Base-by-base conservation (phyloP, 2,888 invertebrate genomes). In the Dryomyza anilis region DNA sequence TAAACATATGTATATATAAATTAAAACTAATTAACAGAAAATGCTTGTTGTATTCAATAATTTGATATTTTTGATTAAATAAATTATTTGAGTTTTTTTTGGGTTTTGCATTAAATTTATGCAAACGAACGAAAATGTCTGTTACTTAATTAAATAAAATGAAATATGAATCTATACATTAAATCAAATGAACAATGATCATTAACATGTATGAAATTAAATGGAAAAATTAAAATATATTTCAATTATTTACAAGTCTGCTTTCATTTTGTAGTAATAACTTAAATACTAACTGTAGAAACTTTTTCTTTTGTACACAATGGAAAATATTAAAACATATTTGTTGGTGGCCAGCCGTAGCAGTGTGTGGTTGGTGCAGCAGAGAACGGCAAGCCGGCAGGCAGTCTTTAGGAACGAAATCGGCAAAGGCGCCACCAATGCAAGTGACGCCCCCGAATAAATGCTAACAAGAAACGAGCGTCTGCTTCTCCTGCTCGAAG, bases 341-440 rank as follows among this genome's bases (percentile, higher is more conserved):
- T 27, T 14, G 23, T 45, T 63, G 60, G 63, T 60, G 36, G 27
- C 45, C 53, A 30, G 63, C 50, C 59, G 27, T 56, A 55, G 36
- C 57, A 30, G 62, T 39, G 52, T 50, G 53, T 56, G 52, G 33
- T 63, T 21, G 23, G 16, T 48, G 12, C 14, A 52, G 4, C 36
- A 45, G n/a, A 16, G 55, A 52, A 36, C 33, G 60, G 21, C 46
- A 21, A 16, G 30, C 16, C n/a, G 36, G 16, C n/a, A 52, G n/a
- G 25, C 23, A 48, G 2, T 48, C 6, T 55, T n/a, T 55, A n/a
- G 12, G n/a, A 56, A 14, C 43, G 33, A 56, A 23, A 21, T 19
- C 12, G 48, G 48, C 23, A 6, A 8, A 23, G 48, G 21, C 14
- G 23, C 6, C 21, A 21, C 4, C 21, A 48, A 21, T 48, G 21